Evolutionary conservation across 2,113 vertebrate genomes (phyloP).

Genomic region (Megaptera novaeangliae): DNA sequence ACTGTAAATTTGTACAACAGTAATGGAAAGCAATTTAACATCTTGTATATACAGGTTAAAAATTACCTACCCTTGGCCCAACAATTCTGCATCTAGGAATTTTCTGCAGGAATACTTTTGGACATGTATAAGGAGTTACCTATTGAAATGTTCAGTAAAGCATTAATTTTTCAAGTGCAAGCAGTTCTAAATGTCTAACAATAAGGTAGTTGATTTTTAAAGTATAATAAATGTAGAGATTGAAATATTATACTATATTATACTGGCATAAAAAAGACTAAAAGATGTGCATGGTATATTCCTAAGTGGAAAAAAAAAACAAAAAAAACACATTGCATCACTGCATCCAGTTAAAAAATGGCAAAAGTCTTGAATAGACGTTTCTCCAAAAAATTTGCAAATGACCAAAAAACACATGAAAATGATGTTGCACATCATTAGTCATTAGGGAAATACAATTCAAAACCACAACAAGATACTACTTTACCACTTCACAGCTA

Average conservation of each 20-base stretch:
- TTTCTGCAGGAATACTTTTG: not conserved
- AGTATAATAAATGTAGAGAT: not conserved
- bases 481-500: not conserved
- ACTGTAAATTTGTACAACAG: not conserved
- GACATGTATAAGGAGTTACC: not conserved
- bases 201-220: not conserved
- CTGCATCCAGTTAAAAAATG: not conserved
- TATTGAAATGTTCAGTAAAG: not conserved
- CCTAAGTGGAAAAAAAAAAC: not conserved
- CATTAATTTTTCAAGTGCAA: not conserved
- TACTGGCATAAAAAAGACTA: not conserved
- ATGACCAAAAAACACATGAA: not conserved
- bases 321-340: not conserved
- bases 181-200: not conserved
- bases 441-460: not conserved
- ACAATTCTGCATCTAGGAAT: not conserved
- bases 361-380: not conserved
- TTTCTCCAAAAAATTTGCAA: not conserved
- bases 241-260: not conserved
- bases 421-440: not conserved
- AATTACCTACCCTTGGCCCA: not conserved
- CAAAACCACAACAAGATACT: not conserved
- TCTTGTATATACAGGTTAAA: not conserved
- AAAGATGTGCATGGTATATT: not conserved
- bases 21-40: slow-evolving; percentile 2